Percentiles rank a stretch among this genome's conserved stretches.
Conservation (phyloP, 2,113 vertebrate species). For the Eptesicus fuscus region DNA sequence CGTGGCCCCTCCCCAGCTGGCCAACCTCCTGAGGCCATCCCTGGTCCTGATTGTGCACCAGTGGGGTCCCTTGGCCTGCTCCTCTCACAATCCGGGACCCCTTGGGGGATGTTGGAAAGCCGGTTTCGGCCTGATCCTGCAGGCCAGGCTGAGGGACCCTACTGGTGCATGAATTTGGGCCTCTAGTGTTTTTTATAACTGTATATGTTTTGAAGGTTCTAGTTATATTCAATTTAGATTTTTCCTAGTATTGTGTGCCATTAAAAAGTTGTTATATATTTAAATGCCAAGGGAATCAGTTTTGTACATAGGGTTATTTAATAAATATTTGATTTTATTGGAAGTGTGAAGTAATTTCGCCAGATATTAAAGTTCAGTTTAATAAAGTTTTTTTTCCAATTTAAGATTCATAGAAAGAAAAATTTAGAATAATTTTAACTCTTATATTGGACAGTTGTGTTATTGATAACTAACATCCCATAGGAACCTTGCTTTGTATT, state of each 20-base stretch:
- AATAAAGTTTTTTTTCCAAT: neutral
- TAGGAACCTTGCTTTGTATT: neutral
- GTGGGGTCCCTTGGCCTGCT: too few relatives aligned
- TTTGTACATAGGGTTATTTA: neutral
- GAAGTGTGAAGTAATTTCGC: neutral
- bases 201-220: neutral
- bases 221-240: neutral
- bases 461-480: neutral
- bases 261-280: neutral
- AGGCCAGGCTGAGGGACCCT: too few relatives aligned
- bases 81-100: too few relatives aligned
- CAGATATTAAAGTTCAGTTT: neutral
- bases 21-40: too few relatives aligned
- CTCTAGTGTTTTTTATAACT: neutral
- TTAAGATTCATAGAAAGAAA: conserved; percentile 25
- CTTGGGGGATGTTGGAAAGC: too few relatives aligned
- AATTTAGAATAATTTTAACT: conserved; percentile 5
- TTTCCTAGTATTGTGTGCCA: neutral
- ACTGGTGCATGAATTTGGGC: too few relatives aligned
- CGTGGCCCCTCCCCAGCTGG: too few relatives aligned
- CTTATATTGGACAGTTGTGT: neutral
- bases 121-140: too few relatives aligned
- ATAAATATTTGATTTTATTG: conserved; percentile 25
- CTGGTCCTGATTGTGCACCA: too few relatives aligned
- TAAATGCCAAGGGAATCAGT: neutral